phyloP scores from a whole-genome alignment of 2,113 vertebrate genomes.

The Eretmochelys imbricata region DNA sequence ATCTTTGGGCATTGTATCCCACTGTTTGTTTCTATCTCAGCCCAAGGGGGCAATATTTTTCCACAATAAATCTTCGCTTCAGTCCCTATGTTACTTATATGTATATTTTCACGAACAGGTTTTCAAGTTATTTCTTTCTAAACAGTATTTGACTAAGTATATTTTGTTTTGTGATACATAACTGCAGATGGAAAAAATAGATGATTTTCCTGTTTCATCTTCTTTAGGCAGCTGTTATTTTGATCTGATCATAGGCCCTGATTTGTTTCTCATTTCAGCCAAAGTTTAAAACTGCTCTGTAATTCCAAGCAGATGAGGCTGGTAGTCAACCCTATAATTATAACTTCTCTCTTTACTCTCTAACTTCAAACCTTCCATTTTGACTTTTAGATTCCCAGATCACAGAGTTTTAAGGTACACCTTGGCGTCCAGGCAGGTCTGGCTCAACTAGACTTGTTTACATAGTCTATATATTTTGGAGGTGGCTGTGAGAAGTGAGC shows the following conservation, averaged over 20 bases:
- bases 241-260: conserved; percentile 82
- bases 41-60: conserved; percentile 31
- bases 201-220: conserved; percentile 71
- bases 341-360: conserved; percentile 80
- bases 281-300: conserved; percentile 85
- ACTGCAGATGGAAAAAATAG: conserved; percentile 48
- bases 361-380: conserved; percentile 77
- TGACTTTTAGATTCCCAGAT: conserved; percentile 71
- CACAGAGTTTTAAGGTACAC: conserved; percentile 72
- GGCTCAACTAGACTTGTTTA: conserved; percentile 50
- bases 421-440: conserved; percentile 71
- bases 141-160: neutral
- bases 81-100: neutral
- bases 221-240: conserved; percentile 81
- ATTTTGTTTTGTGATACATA: conserved; percentile 28
- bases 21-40: neutral
- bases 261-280: conserved; percentile 85
- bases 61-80: neutral
- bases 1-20: neutral
- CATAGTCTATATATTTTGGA: neutral
- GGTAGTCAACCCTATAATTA: conserved; percentile 85
- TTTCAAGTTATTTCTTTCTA: neutral
- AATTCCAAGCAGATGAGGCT: conserved; percentile 88
- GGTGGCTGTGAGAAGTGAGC: neutral
- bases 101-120: neutral